Evolutionary conservation across 2,113 vertebrate genomes (phyloP).

Genomic region (Bujurquina vittata): DNA sequence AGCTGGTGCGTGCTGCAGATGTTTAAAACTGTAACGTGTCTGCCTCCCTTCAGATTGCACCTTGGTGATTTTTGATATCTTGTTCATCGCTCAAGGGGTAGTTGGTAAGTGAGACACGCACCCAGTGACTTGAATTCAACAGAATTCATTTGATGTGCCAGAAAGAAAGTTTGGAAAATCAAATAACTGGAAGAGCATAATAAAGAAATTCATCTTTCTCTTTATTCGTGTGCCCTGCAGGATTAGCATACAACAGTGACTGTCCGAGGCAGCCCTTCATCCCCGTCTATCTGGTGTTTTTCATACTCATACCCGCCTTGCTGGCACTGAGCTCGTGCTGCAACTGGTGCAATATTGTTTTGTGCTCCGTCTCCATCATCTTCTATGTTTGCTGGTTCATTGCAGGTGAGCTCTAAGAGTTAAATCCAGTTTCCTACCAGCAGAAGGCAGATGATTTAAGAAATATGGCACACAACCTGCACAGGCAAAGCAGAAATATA

Average conservation of each 20-base stretch:
- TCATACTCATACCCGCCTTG: not conserved
- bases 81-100: not conserved
- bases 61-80: not conserved
- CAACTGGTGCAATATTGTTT: not conserved
- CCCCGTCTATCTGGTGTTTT: not conserved
- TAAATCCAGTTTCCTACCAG: not conserved
- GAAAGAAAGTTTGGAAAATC: not conserved
- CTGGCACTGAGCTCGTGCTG: not conserved
- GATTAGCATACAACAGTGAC: not conserved
- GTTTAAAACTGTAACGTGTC: not conserved
- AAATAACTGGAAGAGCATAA: not conserved
- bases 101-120: not conserved
- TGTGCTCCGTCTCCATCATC: not conserved
- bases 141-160: accelerated
- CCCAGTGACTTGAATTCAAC: not conserved
- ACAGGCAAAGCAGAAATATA: not conserved
- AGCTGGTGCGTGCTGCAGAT: not conserved
- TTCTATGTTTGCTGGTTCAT: conserved; percentile 75
- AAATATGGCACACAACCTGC: not conserved
- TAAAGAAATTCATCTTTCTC: not conserved
- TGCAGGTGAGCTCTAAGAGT: conserved; percentile 64
- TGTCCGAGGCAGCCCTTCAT: not conserved
- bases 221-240: not conserved
- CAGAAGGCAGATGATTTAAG: not conserved
- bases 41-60: not conserved